Evolutionary conservation across 2,797 vertebrate genomes (phyloP), one percentile per base, ranked within the genome.

Genomic region (Melanogrammus aeglefinus): DNA sequence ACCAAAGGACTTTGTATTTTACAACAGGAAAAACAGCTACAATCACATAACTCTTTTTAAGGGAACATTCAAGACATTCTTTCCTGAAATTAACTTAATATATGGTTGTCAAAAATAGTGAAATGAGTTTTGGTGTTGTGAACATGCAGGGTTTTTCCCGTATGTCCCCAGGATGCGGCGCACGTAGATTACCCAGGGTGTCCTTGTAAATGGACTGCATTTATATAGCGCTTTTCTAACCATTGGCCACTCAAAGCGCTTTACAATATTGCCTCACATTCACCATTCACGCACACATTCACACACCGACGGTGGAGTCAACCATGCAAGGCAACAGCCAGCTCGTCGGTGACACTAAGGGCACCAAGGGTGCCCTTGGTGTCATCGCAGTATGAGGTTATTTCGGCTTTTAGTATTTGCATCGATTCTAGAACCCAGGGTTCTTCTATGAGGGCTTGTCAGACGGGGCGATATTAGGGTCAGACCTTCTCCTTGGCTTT

Each of bases 331-430:
- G n/a, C n/a, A n/a, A n/a, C n/a, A n/a, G n/a, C n/a, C n/a, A n/a
- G n/a, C n/a, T n/a, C n/a, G n/a, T n/a, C n/a, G n/a, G n/a, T n/a
- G n/a, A n/a, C n/a, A n/a, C n/a, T n/a, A n/a, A n/a, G n/a, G n/a
- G n/a, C n/a, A 2, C 27, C 63, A 24, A 24, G 63, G 24, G 63
- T 69, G 8, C 8, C 63, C 9, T 18, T 57, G 57, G 57, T 63
- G 24, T 69, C 9, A 69, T 69, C 24, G 12, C 27, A 69, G 63
- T 10, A 13, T 2, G 24, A 69, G 24, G 63, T 80, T 82, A 78
- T 81, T 84, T 82, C 76, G 1, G 76, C 77, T 80, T 47, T 74
- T 75, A 63, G 75, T 13, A 57, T 29, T 29, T 16, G n/a, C 38
- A 39, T 9, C 6, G 4, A 75, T 78, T 80, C 87, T 66, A 24